phyloP scores from a whole-genome alignment of 1,140 invertebrate species.

The Drosophila sulfurigaster region DNA sequence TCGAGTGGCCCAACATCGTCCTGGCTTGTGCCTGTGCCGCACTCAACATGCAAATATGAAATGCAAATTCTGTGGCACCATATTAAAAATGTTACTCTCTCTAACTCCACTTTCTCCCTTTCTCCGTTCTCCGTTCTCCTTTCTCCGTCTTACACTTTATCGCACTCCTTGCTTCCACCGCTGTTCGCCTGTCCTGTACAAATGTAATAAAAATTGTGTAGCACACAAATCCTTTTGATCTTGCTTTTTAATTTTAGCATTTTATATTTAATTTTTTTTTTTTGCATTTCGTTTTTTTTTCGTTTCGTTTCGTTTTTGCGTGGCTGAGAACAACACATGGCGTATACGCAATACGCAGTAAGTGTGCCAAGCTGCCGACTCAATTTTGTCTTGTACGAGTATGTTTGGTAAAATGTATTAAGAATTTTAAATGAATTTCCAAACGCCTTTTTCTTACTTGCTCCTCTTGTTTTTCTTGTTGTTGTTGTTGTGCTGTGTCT shows the following conservation, averaged over 20 bases:
- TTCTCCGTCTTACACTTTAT: background rate
- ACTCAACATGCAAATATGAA: slow-evolving; percentile 78
- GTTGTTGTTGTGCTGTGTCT: background rate
- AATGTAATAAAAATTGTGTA: slow-evolving; percentile 60
- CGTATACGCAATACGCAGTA: slow-evolving; percentile 74
- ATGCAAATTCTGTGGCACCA: slow-evolving; percentile 73
- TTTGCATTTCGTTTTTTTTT: slow-evolving; percentile 5
- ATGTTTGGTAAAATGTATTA: slow-evolving; percentile 63
- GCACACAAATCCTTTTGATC: slow-evolving; percentile 75
- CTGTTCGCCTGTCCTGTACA: slow-evolving; percentile 9
- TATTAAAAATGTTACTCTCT: slow-evolving; percentile 60
- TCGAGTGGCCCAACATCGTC: slow-evolving; percentile 18
- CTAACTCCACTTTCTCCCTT: background rate
- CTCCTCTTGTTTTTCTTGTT: background rate
- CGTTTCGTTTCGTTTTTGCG: slow-evolving; percentile 4
- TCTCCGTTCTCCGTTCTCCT: background rate
- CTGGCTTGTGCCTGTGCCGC: slow-evolving; percentile 33
- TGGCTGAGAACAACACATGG: slow-evolving; percentile 62
- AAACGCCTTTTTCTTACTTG: slow-evolving; percentile 15
- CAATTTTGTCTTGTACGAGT: slow-evolving; percentile 48
- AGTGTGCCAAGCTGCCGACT: slow-evolving; percentile 32
- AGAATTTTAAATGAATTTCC: slow-evolving; percentile 50
- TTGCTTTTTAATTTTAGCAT: slow-evolving; percentile 76
- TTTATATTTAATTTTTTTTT: slow-evolving; percentile 61
- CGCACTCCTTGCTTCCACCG: slow-evolving; percentile 11